Conservation (phyloP, 2,888 invertebrate genomes). For the Diloba caeruleocephala region DNA sequence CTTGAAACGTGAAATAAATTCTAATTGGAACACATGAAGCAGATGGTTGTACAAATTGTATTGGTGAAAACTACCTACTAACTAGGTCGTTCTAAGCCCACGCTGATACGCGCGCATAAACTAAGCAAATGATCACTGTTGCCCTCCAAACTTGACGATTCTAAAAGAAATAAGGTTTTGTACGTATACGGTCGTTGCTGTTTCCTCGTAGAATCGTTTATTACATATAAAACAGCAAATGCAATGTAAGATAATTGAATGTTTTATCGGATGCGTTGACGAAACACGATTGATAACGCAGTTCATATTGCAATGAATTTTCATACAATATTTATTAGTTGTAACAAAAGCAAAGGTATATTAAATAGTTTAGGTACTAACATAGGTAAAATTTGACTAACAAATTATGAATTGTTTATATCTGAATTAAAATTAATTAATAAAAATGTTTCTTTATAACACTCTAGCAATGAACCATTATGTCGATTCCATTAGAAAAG, state of each 20-base stretch:
- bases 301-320: no score
- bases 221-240: not conserved
- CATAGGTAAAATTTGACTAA: no score
- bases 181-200: conserved; percentile 1
- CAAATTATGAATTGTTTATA: no score
- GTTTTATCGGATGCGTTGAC: no score
- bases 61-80: not conserved
- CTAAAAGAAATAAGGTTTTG: conserved; percentile 6
- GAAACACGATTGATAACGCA: no score
- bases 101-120: not conserved
- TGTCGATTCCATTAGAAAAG: no score
- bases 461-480: no score
- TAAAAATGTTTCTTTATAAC: no score
- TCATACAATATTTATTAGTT: no score
- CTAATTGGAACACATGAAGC: not conserved
- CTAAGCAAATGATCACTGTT: not conserved
- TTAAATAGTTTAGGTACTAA: no score
- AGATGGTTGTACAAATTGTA: not conserved
- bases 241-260: not conserved
- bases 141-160: conserved; percentile 25
- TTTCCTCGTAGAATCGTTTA: conserved; percentile 19
- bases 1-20: not conserved
- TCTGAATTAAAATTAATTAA: no score
- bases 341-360: no score
- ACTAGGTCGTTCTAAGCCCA: not conserved